phyloP scores from a whole-genome alignment of 2,888 invertebrate genomes.

The Cantharis rufa region DNA sequence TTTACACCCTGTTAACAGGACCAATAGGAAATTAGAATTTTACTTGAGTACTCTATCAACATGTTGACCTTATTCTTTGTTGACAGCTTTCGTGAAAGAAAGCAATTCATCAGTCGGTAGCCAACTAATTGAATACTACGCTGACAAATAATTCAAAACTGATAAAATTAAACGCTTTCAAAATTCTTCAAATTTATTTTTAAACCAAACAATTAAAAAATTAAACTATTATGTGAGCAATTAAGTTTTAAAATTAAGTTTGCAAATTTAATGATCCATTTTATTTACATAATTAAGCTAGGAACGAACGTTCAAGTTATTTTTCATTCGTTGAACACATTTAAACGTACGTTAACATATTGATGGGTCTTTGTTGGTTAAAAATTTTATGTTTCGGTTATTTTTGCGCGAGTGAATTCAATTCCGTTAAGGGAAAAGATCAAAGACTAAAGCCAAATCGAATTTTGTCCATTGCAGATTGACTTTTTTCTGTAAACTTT shows the following conservation, averaged over 20 bases:
- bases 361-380: conserved; percentile 20
- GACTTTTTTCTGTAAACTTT: conserved; percentile 21
- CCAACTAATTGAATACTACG: conserved; percentile 2
- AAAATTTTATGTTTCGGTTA: conserved; percentile 14
- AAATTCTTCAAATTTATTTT: neutral
- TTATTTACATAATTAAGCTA: neutral
- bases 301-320: neutral
- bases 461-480: conserved; percentile 25
- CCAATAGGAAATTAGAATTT: conserved; percentile 5
- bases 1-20: neutral
- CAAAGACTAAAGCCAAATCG: conserved; percentile 21
- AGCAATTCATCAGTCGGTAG: neutral
- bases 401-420: conserved; percentile 18
- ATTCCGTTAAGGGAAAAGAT: conserved; percentile 21
- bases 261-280: neutral
- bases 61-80: conserved; percentile 4
- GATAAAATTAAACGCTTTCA: neutral
- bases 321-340: conserved; percentile 8
- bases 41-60: conserved; percentile 3
- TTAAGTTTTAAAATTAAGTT: neutral
- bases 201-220: neutral
- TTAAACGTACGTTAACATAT: conserved; percentile 16
- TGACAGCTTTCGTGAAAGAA: conserved; percentile 2
- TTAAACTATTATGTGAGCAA: neutral
- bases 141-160: neutral